Evolutionary conservation across 2,113 vertebrate species (phyloP).

Genomic region (Caranx ignobilis): DNA sequence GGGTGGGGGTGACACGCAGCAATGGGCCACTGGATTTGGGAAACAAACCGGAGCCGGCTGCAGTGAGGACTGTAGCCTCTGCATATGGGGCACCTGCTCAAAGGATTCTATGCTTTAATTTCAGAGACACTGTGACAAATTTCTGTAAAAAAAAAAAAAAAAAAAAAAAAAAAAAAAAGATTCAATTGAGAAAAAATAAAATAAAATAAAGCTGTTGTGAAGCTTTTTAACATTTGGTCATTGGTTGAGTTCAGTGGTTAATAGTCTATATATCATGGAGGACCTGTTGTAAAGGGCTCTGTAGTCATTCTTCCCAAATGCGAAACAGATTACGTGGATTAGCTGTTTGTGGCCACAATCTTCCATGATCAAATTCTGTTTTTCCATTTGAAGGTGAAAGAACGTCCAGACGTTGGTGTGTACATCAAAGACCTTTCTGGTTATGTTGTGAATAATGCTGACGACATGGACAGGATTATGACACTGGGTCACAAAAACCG

Average conservation of each 20-base stretch:
- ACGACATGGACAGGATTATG: constrained; percentile 99
- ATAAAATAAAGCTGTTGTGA: no score
- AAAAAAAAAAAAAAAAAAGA: no score
- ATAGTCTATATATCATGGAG: neutral
- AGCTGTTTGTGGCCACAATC: neutral
- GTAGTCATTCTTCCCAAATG: neutral
- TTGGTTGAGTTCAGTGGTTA: neutral
- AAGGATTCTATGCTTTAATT: no score
- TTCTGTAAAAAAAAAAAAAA: no score
- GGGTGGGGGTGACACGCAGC: no score
- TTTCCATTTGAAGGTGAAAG: constrained; percentile 90
- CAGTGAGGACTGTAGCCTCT: no score
- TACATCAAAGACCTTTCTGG: constrained; percentile 98
- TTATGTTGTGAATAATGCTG: constrained; percentile 98
- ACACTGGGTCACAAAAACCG: constrained; percentile 98
- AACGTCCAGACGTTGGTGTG: constrained; percentile 97
- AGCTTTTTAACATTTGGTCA: no score
- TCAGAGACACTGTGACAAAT: no score
- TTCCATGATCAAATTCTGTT: neutral
- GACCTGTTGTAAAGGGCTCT: constrained; percentile 1
- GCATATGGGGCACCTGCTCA: no score
- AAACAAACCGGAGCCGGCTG: no score
- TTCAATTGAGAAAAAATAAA: no score
- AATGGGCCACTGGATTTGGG: no score
- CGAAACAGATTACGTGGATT: neutral